Conservation (phyloP, 1,140 invertebrate species). For the Sminthurides bifidus region DNA sequence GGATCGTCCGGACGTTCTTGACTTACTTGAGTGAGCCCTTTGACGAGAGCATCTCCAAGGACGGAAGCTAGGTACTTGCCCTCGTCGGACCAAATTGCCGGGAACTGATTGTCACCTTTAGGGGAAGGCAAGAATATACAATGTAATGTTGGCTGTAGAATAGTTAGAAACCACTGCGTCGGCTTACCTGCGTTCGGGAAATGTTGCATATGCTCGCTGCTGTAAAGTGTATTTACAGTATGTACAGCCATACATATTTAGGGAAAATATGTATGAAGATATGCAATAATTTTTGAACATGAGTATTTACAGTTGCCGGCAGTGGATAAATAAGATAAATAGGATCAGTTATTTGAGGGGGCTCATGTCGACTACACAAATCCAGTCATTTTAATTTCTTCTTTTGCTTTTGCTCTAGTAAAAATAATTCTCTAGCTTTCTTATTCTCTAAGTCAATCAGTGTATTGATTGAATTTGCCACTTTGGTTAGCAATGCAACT, state of each 20-base stretch:
- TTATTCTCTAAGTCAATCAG: constrained; percentile 23
- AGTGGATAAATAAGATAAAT: constrained; percentile 2
- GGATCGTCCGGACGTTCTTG: constrained; percentile 63
- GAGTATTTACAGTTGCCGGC: background rate
- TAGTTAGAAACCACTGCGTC: constrained; percentile 1
- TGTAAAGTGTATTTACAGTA: background rate
- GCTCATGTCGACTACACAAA: constrained; percentile 3
- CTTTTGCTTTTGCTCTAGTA: constrained; percentile 18
- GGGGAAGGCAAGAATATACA: background rate
- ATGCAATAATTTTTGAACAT: background rate
- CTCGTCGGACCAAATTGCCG: constrained; percentile 31
- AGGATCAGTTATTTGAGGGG: background rate
- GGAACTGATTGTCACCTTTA: constrained; percentile 19
- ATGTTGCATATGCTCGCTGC: background rate
- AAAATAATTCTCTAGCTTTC: constrained; percentile 10
- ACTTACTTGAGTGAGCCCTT: constrained; percentile 71
- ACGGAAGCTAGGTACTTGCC: constrained; percentile 48
- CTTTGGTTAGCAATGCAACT: constrained; percentile 13
- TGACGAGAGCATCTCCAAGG: constrained; percentile 70
- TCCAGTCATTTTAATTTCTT: constrained; percentile 8
- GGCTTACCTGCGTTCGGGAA: background rate
- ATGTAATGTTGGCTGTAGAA: background rate
- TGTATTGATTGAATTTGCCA: constrained; percentile 13
- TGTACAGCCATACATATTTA: background rate
- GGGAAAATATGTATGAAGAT: background rate